A percentile compares a stretch with the other conserved stretches of the same genome.
Conservation (phyloP, 2,888 invertebrate species). For the Ramazzottius varieornatus region DNA sequence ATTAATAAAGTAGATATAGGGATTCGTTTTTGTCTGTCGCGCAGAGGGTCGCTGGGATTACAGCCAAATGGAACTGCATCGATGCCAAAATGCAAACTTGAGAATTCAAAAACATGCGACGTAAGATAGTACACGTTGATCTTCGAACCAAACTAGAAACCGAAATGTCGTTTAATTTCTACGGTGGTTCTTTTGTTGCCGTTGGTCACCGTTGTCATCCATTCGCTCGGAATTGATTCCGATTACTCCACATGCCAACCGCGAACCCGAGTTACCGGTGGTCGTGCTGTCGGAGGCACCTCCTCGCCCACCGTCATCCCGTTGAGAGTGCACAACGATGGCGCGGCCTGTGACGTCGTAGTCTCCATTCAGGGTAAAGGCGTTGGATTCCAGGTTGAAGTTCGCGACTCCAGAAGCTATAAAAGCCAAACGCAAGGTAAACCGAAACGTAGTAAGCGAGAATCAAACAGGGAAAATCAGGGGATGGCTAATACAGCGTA, state of each 20-base stretch:
- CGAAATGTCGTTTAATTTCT: too few relatives aligned
- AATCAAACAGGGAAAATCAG: not conserved
- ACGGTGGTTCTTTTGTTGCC: too few relatives aligned
- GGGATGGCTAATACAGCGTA: not conserved
- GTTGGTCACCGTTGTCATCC: too few relatives aligned
- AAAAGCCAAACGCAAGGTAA: not conserved
- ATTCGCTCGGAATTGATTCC: too few relatives aligned
- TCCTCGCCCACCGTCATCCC: constrained; percentile 3
- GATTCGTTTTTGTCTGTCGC: too few relatives aligned
- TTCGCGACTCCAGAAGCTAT: not conserved
- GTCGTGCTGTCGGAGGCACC: constrained; percentile 2
- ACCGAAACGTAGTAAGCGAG: not conserved
- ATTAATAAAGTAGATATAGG: too few relatives aligned
- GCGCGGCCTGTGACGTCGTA: constrained; percentile 1
- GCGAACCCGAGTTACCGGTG: constrained; percentile 4
- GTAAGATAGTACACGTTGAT: too few relatives aligned
- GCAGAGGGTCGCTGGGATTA: too few relatives aligned
- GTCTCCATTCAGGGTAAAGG: constrained; percentile 1
- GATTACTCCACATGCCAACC: constrained; percentile 5
- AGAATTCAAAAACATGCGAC: too few relatives aligned
- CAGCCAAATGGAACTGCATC: too few relatives aligned
- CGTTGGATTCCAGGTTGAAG: not conserved
- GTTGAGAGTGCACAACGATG: constrained; percentile 1
- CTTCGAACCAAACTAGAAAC: too few relatives aligned
- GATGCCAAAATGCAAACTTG: too few relatives aligned